Evolutionary conservation across 2,113 vertebrate species (phyloP), one percentile per base, ranked within the genome.

Genomic region (Nothocercus julius): DNA sequence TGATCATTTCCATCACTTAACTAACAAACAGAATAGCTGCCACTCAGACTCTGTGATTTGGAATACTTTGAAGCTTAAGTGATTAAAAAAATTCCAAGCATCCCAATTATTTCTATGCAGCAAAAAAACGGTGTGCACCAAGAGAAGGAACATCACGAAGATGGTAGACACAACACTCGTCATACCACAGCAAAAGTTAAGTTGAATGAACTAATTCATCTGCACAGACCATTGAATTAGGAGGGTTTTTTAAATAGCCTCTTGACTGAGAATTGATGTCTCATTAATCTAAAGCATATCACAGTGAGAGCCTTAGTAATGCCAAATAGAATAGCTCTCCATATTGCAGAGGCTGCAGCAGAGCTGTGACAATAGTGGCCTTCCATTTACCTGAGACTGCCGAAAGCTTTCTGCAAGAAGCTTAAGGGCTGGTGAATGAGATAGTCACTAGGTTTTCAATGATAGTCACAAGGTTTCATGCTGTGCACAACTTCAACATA

Each of bases 201-300:
- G 2, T 2, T 85, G 86, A 95, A 95, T 64, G 61, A 95, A 91
- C 86, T 75, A 81, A 93, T 89, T 93, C 44, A 72, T 91, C 83
- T 76, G 76, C 45, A 54, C 81, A 92, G 69, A 58, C 54, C 75
- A 78, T 74, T 16, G 8, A 91, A 94, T 88, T 89, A 90, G 34
- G 36, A 85, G 67, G 68, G 74, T 74, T 96, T 88, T 95, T 92
- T 79, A 95, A 95, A 92, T 74, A 95, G 94, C 42, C 88, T 90
- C 86, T 94, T 93, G 81, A 89, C 59, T 90, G 80, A 80, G 54
- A 95, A 87, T 87, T 93, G 78, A 87, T 95, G 88, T 75, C 85
- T 95, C 59, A 80, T 95, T 96, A 96, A 76, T 95, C 66, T 86
- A 88, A 94, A 92, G 56, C 56, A 82, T 85, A 94, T 94, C 93